Evolutionary conservation across 2,888 invertebrate genomes (phyloP).

Genomic region (Gnatocerus cornutus): DNA sequence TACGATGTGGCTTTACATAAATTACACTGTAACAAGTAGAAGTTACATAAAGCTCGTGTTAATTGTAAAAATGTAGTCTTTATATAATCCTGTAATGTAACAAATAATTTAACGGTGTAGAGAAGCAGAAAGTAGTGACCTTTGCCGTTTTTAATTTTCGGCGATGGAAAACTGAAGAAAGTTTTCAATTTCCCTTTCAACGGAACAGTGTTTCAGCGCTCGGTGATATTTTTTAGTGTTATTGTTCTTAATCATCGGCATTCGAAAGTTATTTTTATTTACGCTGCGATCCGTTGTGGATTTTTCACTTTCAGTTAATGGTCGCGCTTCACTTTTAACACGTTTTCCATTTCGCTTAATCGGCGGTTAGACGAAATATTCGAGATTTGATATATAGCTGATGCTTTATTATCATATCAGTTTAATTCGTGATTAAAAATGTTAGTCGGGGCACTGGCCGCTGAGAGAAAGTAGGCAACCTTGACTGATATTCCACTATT

Average conservation of each 20-base stretch:
- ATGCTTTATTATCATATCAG: constrained; percentile 27
- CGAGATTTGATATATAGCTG: constrained; percentile 11
- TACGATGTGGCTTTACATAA: constrained; percentile 4
- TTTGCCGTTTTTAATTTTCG: background rate
- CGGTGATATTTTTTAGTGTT: constrained; percentile 14
- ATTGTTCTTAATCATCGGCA: constrained; percentile 37
- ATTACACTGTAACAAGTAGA: constrained; percentile 1
- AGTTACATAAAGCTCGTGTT: background rate
- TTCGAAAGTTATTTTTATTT: constrained; percentile 43
- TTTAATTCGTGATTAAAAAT: constrained; percentile 45
- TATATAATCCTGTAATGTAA: background rate
- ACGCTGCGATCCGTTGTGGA: constrained; percentile 19
- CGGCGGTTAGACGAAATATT: constrained; percentile 9
- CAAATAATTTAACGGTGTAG: background rate
- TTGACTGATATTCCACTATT: constrained; percentile 62
- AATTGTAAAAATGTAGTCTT: background rate
- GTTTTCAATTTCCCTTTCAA: constrained; percentile 36
- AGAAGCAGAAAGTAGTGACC: background rate
- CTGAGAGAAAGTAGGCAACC: constrained; percentile 63
- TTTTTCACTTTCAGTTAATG: constrained; percentile 46
- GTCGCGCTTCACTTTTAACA: constrained; percentile 29
- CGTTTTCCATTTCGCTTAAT: constrained; percentile 5
- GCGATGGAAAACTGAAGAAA: constrained; percentile 25
- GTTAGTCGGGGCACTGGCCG: constrained; percentile 59
- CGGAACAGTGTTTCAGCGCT: constrained; percentile 5